These are phyloP conservation scores for Cetoscarus ocellatus DNA, from an alignment of 2,797 vertebrate species.

Conservation along the genomic window DNA sequence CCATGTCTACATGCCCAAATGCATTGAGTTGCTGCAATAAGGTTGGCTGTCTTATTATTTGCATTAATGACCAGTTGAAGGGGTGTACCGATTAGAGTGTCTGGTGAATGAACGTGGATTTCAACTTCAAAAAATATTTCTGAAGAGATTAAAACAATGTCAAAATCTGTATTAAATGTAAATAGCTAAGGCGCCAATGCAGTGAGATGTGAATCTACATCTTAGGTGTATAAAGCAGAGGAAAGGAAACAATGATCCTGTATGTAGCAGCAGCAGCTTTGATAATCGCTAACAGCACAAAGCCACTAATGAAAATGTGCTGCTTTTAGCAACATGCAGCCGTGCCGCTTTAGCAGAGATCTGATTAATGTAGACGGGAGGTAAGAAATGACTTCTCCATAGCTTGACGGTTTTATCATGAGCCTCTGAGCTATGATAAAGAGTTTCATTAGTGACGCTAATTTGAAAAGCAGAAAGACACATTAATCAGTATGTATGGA, in stretches of 20 bases:
- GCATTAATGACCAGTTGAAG: no score
- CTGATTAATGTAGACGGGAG: background rate
- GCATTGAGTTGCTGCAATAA: no score
- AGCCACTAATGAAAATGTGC: constrained; percentile 33
- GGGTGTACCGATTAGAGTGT: no score
- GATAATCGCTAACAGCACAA: constrained; percentile 2
- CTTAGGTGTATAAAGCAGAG: background rate
- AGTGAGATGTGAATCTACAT: background rate
- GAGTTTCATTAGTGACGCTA: background rate
- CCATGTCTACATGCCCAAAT: no score
- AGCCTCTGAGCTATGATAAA: background rate
- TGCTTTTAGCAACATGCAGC: constrained; percentile 7
- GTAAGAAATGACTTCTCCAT: background rate
- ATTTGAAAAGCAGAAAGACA: background rate
- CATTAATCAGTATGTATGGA: constrained; percentile 10
- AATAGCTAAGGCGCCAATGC: no score
- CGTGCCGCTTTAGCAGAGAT: background rate
- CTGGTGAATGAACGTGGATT: no score
- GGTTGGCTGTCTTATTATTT: no score
- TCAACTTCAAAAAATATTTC: no score
- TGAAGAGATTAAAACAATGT: no score
- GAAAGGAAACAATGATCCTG: background rate
- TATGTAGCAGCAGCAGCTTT: constrained; percentile 10
- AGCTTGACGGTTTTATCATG: background rate
- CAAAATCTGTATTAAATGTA: no score